phyloP scores from a whole-genome alignment of 2,888 invertebrate species.

The Boloria euphrosyne region DNA sequence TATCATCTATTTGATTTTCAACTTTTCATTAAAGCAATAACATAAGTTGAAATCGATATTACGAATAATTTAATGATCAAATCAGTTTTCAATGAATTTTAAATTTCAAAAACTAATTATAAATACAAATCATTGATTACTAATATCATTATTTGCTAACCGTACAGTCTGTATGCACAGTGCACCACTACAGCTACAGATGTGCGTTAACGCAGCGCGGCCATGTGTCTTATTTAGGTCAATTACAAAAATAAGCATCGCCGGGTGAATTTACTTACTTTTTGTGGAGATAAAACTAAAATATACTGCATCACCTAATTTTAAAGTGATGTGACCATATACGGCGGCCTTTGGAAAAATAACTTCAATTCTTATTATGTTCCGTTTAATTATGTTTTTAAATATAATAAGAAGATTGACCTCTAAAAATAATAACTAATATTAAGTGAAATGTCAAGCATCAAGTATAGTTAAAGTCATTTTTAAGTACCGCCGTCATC shows the following conservation, averaged over 20 bases:
- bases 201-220: conserved; percentile 61
- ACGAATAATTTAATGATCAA: too few species aligned
- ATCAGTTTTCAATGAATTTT: not conserved
- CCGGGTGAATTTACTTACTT: conserved; percentile 46
- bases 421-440: conserved; percentile 42
- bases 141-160: conserved; percentile 41
- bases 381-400: conserved; percentile 36
- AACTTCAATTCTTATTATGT: not conserved
- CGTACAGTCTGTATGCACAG: conserved; percentile 54
- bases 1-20: too few species aligned
- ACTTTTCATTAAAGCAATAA: too few species aligned
- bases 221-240: conserved; percentile 76
- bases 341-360: not conserved
- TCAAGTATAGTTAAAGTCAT: conserved; percentile 50
- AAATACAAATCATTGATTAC: not conserved
- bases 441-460: conserved; percentile 54
- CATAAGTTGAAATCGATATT: too few species aligned
- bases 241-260: conserved; percentile 71
- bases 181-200: conserved; percentile 43
- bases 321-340: not conserved
- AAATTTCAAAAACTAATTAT: conserved; percentile 5
- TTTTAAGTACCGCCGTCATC: conserved; percentile 48
- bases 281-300: conserved; percentile 34
- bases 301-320: not conserved
- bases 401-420: conserved; percentile 39